Conservation (phyloP, 2,113 vertebrate genomes). For the Micronycteris hirsuta region DNA sequence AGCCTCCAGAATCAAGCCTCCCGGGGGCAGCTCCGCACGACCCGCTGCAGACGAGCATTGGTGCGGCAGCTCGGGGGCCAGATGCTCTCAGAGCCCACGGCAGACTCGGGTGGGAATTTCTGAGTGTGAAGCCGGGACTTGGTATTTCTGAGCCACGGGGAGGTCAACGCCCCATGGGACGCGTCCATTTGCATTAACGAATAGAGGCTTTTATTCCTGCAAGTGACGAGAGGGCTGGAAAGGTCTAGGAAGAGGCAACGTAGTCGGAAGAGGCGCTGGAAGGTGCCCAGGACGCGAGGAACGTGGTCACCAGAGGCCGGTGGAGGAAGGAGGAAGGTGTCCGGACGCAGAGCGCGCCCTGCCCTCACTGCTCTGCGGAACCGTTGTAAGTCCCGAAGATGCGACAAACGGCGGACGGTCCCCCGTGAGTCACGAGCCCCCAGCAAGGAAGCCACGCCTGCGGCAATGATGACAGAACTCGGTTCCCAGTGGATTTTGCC, state of each 20-base stretch:
- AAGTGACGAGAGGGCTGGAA: not conserved
- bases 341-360: not conserved
- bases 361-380: not conserved
- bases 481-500: not conserved
- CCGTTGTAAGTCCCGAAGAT: not conserved
- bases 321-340: not conserved
- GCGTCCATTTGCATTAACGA: not conserved
- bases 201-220: not conserved
- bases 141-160: not conserved
- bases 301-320: not conserved
- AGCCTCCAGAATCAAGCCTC: not conserved
- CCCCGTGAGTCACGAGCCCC: not conserved
- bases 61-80: not conserved
- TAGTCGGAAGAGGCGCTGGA: not conserved
- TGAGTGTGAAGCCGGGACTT: not conserved
- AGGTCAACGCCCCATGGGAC: not conserved
- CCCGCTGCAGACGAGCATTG: not conserved
- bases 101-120: not conserved
- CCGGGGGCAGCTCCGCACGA: not conserved
- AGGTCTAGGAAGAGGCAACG: not conserved
- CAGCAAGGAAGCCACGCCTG: not conserved
- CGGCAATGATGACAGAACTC: not conserved
- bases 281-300: not conserved
- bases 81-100: not conserved
- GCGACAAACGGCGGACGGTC: constrained; percentile 1